phyloP scores from a whole-genome alignment of 2,113 vertebrate species.

The Rhinogobius similis region DNA sequence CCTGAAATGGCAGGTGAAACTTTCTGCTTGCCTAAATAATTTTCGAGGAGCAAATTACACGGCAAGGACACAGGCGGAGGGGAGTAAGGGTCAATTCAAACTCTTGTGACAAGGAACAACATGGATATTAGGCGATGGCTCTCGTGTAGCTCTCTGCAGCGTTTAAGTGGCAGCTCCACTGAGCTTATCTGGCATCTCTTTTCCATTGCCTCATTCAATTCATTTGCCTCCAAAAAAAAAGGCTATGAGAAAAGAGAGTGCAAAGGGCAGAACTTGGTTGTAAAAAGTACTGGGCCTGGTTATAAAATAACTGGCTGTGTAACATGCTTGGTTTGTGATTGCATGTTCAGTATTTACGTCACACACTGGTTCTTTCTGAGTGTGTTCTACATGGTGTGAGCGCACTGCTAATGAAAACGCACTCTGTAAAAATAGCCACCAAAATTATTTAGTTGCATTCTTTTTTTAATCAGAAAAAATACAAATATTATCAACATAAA shows the following conservation, averaged over 20 bases:
- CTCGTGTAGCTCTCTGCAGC: constrained; percentile 18
- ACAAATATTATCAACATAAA: background rate
- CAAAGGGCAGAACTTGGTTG: constrained; percentile 49
- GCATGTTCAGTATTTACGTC: constrained; percentile 19
- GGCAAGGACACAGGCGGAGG: constrained; percentile 50
- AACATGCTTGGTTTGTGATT: constrained; percentile 27
- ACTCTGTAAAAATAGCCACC: background rate
- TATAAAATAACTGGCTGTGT: constrained; percentile 19
- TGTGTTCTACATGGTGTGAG: background rate
- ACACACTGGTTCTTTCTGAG: background rate
- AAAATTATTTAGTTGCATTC: background rate
- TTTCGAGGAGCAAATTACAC: constrained; percentile 71
- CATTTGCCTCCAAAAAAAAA: constrained; percentile 27
- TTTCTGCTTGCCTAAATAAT: constrained; percentile 83
- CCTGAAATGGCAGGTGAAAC: constrained; percentile 78
- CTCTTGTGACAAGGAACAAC: constrained; percentile 56
- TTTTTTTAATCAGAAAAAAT: background rate
- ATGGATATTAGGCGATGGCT: constrained; percentile 46
- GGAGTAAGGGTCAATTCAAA: constrained; percentile 56
- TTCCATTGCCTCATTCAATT: constrained; percentile 37
- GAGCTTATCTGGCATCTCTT: constrained; percentile 59
- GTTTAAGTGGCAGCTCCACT: constrained; percentile 54
- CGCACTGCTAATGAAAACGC: background rate
- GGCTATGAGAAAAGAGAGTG: constrained; percentile 21
- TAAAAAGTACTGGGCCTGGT: constrained; percentile 33